Conservation (phyloP, 2,113 vertebrate genomes). For the Phyllopteryx taeniolatus region DNA sequence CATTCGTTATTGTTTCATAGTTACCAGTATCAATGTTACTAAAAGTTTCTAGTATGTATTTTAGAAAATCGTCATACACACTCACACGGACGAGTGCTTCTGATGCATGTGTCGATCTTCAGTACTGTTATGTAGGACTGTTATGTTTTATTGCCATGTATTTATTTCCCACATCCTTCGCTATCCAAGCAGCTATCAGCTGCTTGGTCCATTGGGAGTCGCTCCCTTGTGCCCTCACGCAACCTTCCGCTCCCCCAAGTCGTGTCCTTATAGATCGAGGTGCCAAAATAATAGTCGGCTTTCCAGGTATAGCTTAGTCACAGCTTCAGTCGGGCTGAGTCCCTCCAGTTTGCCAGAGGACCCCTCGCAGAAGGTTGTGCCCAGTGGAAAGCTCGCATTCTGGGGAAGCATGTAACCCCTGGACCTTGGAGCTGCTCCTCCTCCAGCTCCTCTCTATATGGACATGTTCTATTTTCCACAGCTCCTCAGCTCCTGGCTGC, state of each 20-base stretch:
- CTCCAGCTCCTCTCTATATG: constrained; percentile 63
- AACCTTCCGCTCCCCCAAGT: not conserved
- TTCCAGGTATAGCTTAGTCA: not conserved
- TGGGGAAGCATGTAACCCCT: constrained; percentile 67
- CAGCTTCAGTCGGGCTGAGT: not conserved
- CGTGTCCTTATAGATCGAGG: not conserved
- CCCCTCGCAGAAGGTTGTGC: constrained; percentile 29
- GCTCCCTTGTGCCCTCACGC: not conserved
- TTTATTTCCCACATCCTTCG: not conserved
- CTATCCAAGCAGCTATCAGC: not conserved
- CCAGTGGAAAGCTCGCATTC: constrained; percentile 54
- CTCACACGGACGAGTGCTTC: no score
- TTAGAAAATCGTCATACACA: no score
- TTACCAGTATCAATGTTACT: no score
- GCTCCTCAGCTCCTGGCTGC: constrained; percentile 46
- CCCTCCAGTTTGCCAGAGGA: constrained; percentile 26
- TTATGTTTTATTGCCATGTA: not conserved
- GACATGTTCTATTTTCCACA: constrained; percentile 71
- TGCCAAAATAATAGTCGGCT: not conserved
- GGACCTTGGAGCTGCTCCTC: constrained; percentile 35
- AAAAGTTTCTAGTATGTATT: no score
- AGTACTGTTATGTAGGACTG: not conserved
- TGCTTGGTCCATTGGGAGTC: not conserved
- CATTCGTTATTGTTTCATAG: no score
- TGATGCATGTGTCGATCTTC: no score